Evolutionary conservation across 2,797 vertebrate species (phyloP), one percentile per base, ranked within the genome.

Genomic region (Ara ararauna): DNA sequence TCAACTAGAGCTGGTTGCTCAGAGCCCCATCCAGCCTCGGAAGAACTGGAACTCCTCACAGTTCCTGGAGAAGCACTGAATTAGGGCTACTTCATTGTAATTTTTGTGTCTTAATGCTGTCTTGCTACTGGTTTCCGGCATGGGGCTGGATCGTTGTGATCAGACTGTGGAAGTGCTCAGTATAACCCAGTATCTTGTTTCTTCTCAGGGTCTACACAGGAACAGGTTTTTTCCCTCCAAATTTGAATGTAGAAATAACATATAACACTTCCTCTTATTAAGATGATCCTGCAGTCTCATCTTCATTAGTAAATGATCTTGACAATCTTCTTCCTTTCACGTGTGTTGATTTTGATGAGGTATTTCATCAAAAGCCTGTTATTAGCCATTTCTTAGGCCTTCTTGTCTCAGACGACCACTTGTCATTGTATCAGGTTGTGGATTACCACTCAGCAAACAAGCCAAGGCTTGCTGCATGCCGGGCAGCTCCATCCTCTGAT

Each of bases 231-330:
- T 29, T 5, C 4, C 2, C n/a, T 18, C 20, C 21, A 23, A 40
- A 71, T 67, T 16, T 32, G 9, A 79, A 92, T 56, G 21, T 84
- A 78, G 73, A 78, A 75, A 72, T 53, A 65, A 50, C 5, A 5
- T 53, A 3, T 66, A 48, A 53, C 21, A 12, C 16, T 76, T 67
- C 27, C 4, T 54, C 10, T 88, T 79, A n/a, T 19, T 53, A 47
- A 88, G 77, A 70, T 38, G 26, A 34, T 56, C 22, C n/a, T 29
- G 42, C 38, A 90, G 32, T 77, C 75, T 79, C 27, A 10, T 64
- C 34, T 77, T 83, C 79, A 24, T 93, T 85, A 77, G 51, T 85
- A 90, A 94, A 85, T 77, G 3, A 8, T 85, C 72, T 83, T 85
- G 68, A 66, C 72, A 89, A 20, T 68, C 40, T 68, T 77, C 36